Conservation (phyloP, 2,797 vertebrate genomes). For the Mustela erminea region DNA sequence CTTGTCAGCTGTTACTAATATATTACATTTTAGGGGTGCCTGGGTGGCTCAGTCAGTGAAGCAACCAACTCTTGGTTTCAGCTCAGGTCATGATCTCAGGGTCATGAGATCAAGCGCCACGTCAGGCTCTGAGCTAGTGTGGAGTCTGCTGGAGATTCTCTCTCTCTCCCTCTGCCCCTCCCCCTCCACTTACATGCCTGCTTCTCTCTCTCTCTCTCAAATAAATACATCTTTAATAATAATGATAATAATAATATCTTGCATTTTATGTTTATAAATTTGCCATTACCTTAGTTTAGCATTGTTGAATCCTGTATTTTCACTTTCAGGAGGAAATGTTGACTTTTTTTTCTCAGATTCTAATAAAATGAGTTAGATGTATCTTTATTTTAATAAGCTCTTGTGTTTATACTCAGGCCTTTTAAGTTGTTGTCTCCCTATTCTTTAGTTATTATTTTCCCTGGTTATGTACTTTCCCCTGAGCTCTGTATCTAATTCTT, state of each 20-base stretch:
- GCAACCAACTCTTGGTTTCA: no score
- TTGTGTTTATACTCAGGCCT: background rate
- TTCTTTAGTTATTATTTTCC: background rate
- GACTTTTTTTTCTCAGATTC: background rate
- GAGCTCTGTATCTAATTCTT: background rate
- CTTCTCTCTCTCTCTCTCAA: background rate
- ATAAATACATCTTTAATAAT: background rate
- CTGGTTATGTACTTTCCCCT: background rate
- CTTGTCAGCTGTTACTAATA: no score
- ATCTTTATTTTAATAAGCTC: background rate
- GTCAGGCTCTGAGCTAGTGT: no score
- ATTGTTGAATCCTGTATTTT: background rate
- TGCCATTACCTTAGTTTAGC: background rate
- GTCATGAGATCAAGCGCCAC: no score
- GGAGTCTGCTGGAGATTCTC: no score
- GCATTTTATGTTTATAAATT: background rate
- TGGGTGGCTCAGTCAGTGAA: no score
- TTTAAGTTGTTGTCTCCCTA: background rate
- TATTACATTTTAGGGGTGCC: no score
- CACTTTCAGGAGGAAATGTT: background rate
- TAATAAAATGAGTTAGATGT: background rate
- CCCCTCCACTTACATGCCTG: no score
- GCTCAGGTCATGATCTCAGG: no score
- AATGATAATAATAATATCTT: background rate
- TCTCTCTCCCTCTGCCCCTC: no score